Conservation (phyloP, 1,140 invertebrate genomes). For the Prorops nasuta region DNA sequence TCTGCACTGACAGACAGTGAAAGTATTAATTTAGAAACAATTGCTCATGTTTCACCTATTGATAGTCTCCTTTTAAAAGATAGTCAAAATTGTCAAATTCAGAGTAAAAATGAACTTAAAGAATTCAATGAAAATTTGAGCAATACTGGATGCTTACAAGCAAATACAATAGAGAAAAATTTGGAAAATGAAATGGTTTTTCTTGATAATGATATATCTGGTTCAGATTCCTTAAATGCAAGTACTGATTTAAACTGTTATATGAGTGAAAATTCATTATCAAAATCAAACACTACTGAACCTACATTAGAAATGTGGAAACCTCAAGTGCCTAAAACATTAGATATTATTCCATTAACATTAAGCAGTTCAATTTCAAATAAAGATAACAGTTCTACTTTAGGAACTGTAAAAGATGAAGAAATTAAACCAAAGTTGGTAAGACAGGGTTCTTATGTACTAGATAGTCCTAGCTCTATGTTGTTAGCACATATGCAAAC, state of each 20-base stretch:
- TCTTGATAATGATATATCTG: constrained; percentile 11
- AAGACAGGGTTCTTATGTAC: constrained; percentile 63
- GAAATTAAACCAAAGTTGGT: constrained; percentile 52
- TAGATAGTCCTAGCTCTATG: constrained; percentile 63
- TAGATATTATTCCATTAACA: constrained; percentile 47
- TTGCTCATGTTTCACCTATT: background rate
- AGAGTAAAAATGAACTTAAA: background rate
- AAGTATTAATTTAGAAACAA: constrained; percentile 5
- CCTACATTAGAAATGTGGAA: constrained; percentile 40
- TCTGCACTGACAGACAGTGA: constrained; percentile 5
- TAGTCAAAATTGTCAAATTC: background rate
- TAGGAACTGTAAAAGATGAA: constrained; percentile 2
- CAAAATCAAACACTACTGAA: constrained; percentile 27
- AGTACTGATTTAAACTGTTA: constrained; percentile 38
- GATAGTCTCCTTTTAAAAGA: background rate
- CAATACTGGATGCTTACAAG: constrained; percentile 23
- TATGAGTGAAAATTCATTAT: constrained; percentile 25
- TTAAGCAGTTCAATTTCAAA: constrained; percentile 20
- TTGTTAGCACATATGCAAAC: constrained; percentile 61
- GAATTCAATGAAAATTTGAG: constrained; percentile 1
- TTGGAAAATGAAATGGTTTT: constrained; percentile 16
- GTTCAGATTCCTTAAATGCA: constrained; percentile 30
- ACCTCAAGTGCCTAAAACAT: constrained; percentile 49
- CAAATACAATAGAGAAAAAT: constrained; percentile 21
- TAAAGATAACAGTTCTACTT: constrained; percentile 2